Base-by-base conservation (phyloP, 1,140 invertebrate species). In the Pseudoatta argentina region DNA sequence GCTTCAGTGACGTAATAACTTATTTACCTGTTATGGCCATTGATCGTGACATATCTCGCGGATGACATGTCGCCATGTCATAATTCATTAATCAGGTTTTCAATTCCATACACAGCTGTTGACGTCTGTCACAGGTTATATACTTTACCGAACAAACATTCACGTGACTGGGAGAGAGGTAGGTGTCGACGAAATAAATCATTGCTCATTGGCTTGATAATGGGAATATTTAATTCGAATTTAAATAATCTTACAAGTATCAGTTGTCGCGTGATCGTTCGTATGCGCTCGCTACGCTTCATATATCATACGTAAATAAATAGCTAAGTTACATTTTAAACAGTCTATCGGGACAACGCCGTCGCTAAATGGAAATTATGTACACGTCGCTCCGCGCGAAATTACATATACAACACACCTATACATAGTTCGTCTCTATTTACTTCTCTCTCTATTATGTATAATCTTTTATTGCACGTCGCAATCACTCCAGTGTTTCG, bases 291-390 rank as follows among this genome's bases (percentile, higher is more conserved):
- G 69, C 69, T 86, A 83, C 73, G 87, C 76, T 83, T 88, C 87
- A 77, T 85, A 87, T 85, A 91, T 78, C 91, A 90, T 88, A 92
- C 85, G 93, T 94, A 95, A 95, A 95, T 95, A 95, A 95, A 95
- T 95, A 95, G 94, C 94, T 95, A 95, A 94, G 92, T 94, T 94
- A 95, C 90, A 73, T 87, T 94, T 94, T 93, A 93, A 94, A 95
- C 94, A 95, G 94, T 95, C 94, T 95, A 94, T 94, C 94, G 94
- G 92, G 86, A 87, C 88, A 92, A 93, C 92, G 91, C 92, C 91
- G 92, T 87, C 90, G 92, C 92, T 93, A 93, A 92, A 87, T 87
- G 90, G 91, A 91, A 88, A 91, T 87, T 95, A 95, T 95, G 89
- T 94, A 95, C 94, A 94, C 82, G 87, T 93, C 86, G 91, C 87